Evolutionary conservation across 2,113 vertebrate species (phyloP).

Genomic region (Mionectes macconnelli): DNA sequence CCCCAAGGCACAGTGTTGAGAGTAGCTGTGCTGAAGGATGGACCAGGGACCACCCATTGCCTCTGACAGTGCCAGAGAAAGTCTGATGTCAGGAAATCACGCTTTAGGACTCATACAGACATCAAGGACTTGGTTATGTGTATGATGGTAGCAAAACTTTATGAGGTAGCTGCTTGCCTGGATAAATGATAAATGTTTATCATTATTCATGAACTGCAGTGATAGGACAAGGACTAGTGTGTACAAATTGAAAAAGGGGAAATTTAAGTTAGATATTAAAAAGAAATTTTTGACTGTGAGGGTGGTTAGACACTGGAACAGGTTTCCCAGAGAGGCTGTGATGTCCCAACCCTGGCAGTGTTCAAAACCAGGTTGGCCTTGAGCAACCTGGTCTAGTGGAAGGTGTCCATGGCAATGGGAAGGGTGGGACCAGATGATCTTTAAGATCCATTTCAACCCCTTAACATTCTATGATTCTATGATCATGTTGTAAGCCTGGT

Average conservation of each 20-base stretch:
- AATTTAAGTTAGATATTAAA: not conserved
- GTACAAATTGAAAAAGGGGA: not conserved
- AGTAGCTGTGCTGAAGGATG: not conserved
- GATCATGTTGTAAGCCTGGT: not conserved
- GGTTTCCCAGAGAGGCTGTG: not conserved
- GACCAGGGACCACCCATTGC: not conserved
- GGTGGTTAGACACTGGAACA: not conserved
- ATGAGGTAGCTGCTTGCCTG: not conserved
- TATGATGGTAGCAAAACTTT: not conserved
- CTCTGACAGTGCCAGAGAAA: not conserved
- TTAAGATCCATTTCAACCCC: not conserved
- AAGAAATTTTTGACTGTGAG: not conserved
- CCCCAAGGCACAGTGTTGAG: not conserved
- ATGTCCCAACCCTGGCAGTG: not conserved
- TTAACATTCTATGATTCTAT: not conserved
- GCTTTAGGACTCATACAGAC: not conserved
- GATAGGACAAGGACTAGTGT: not conserved
- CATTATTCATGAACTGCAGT: not conserved
- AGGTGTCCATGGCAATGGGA: not conserved
- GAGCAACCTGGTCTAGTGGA: not conserved
- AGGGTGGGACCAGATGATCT: not conserved
- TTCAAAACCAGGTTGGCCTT: not conserved
- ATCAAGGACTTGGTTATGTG: not conserved
- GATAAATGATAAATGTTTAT: not conserved
- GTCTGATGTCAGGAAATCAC: not conserved